phyloP scores from a whole-genome alignment of 2,888 invertebrate species.

The Rhagonycha lutea region DNA sequence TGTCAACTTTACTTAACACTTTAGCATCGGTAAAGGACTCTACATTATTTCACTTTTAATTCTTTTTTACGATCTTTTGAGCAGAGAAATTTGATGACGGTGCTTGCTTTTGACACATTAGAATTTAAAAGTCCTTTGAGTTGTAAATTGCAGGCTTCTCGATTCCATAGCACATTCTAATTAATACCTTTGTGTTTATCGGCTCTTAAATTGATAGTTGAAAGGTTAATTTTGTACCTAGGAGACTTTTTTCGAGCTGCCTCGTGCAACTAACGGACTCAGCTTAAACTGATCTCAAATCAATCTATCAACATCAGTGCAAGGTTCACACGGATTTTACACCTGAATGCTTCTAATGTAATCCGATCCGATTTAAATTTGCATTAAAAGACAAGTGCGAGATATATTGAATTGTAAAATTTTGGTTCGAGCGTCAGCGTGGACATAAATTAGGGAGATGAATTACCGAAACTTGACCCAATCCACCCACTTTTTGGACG shows the following conservation, averaged over 20 bases:
- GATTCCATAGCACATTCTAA: slow-evolving; percentile 15
- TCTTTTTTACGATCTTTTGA: slow-evolving; percentile 14
- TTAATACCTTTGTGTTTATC: slow-evolving; percentile 20
- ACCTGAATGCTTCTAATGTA: slow-evolving; percentile 6
- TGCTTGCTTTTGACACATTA: slow-evolving; percentile 18
- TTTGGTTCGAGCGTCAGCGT: not conserved
- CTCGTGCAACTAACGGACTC: not conserved
- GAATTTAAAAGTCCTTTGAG: slow-evolving; percentile 29
- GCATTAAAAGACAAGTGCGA: not conserved
- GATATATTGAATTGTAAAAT: not conserved
- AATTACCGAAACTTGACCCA: not conserved
- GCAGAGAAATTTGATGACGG: slow-evolving; percentile 6
- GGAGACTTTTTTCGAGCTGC: not conserved
- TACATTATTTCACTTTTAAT: not conserved
- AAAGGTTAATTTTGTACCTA: not conserved
- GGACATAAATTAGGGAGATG: not conserved
- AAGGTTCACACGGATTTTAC: slow-evolving; percentile 6
- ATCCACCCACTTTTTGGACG: not conserved
- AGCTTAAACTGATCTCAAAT: not conserved
- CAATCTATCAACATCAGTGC: slow-evolving; percentile 8
- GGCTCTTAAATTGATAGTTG: not conserved
- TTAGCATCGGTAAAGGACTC: not conserved
- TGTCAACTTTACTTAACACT: not conserved
- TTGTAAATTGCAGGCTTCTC: slow-evolving; percentile 28
- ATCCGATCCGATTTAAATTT: slow-evolving; percentile 1